phyloP scores from a whole-genome alignment of 2,113 vertebrate genomes.

The Equus quagga region DNA sequence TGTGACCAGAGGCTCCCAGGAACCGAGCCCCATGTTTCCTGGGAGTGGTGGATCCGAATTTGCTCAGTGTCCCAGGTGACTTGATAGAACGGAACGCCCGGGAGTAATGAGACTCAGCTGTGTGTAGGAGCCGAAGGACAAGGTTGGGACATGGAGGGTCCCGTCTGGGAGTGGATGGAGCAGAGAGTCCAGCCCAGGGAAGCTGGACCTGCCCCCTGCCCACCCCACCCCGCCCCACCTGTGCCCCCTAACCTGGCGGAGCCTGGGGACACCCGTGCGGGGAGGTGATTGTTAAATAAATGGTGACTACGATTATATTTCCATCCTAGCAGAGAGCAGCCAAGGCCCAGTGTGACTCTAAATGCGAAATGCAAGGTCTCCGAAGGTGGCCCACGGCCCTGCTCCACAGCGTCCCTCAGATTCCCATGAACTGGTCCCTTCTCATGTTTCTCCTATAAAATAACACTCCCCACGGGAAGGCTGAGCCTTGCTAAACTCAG shows the following conservation, averaged over 20 bases:
- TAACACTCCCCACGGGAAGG: not conserved
- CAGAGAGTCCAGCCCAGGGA: not conserved
- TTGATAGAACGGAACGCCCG: too few species aligned
- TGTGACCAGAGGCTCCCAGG: too few species aligned
- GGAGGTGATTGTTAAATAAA: not conserved
- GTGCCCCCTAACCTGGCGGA: not conserved
- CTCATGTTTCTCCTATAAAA: not conserved
- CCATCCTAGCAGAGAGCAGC: not conserved
- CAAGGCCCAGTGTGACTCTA: not conserved
- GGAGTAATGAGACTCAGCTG: too few species aligned
- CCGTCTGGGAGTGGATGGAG: too few species aligned
- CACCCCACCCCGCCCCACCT: not conserved
- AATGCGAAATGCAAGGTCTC: not conserved
- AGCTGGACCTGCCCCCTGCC: not conserved
- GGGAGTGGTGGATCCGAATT: too few species aligned
- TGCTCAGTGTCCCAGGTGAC: too few species aligned
- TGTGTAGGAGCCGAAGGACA: too few species aligned
- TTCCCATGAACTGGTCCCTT: not conserved
- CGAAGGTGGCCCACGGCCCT: not conserved
- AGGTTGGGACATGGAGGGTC: too few species aligned
- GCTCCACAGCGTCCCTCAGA: not conserved
- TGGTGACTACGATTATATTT: fast-evolving
- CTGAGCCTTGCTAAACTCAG: not conserved
- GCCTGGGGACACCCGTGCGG: not conserved
- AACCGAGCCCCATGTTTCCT: too few species aligned